phyloP scores from a whole-genome alignment of 2,113 vertebrate genomes.

The Egretta garzetta region DNA sequence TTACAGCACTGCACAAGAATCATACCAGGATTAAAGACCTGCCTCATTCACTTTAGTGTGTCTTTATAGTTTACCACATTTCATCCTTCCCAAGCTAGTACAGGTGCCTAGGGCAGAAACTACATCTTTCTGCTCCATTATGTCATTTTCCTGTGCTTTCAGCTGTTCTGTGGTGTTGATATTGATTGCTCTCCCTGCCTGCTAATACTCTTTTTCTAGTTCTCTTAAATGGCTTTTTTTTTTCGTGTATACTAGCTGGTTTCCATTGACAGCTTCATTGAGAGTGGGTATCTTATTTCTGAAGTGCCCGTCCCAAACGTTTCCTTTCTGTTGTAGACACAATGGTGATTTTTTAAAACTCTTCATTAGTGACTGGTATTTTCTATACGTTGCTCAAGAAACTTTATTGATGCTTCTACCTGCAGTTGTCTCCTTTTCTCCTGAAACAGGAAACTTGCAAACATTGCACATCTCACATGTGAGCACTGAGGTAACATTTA shows the following conservation, averaged over 20 bases:
- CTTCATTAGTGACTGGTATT: not conserved
- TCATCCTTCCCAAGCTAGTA: not conserved
- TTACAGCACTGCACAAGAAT: not conserved
- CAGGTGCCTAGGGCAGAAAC: not conserved
- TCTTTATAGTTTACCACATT: not conserved
- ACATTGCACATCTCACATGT: not conserved
- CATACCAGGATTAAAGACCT: not conserved
- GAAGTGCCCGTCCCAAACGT: accelerated
- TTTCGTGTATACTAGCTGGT: not conserved
- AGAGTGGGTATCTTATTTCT: not conserved
- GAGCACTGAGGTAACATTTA: not conserved
- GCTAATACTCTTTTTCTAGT: not conserved
- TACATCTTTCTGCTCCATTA: not conserved
- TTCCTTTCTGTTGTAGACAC: not conserved
- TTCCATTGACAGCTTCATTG: not conserved
- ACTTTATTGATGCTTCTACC: not conserved
- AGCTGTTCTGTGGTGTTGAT: not conserved
- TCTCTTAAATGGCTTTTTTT: not conserved
- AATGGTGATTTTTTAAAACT: not conserved
- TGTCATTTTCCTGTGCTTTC: not conserved
- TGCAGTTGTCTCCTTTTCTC: not conserved
- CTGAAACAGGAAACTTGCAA: not conserved
- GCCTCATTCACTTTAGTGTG: not conserved
- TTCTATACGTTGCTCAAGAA: not conserved
- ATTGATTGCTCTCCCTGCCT: not conserved